phyloP scores from a whole-genome alignment of 2,113 vertebrate genomes.

The Odocoileus virginianus region DNA sequence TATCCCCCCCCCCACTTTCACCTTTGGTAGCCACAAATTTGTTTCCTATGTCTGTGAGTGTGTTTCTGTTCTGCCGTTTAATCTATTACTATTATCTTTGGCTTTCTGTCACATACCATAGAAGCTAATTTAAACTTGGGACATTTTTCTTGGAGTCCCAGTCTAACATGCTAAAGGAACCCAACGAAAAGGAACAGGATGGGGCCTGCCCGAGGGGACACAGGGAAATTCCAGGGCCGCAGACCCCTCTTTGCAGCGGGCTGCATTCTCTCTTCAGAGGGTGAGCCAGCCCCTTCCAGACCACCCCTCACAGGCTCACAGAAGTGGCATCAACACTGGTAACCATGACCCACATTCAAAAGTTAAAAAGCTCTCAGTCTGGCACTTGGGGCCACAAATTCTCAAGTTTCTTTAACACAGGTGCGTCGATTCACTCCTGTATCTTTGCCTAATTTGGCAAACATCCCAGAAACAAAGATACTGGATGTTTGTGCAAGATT shows the following conservation, averaged over 20 bases:
- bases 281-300: not conserved
- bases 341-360: not conserved
- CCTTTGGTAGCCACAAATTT: not conserved
- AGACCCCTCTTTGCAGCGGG: not conserved
- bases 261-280: not conserved
- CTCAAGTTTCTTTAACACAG: not conserved
- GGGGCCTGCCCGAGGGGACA: not conserved
- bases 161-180: not conserved
- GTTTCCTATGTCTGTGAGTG: not conserved
- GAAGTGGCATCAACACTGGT: rapidly evolving
- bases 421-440: not conserved
- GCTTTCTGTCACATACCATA: not conserved
- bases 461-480: constrained; percentile 16
- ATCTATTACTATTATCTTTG: not conserved
- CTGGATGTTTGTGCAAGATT: not conserved
- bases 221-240: not conserved
- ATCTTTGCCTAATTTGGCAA: not conserved
- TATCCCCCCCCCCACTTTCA: not conserved
- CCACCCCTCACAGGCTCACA: not conserved
- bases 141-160: not conserved
- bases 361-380: not conserved
- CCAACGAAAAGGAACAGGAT: not conserved
- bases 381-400: not conserved
- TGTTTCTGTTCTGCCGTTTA: not conserved
- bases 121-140: not conserved